Conservation (phyloP, 2,888 invertebrate genomes). For the Taenaris catops region DNA sequence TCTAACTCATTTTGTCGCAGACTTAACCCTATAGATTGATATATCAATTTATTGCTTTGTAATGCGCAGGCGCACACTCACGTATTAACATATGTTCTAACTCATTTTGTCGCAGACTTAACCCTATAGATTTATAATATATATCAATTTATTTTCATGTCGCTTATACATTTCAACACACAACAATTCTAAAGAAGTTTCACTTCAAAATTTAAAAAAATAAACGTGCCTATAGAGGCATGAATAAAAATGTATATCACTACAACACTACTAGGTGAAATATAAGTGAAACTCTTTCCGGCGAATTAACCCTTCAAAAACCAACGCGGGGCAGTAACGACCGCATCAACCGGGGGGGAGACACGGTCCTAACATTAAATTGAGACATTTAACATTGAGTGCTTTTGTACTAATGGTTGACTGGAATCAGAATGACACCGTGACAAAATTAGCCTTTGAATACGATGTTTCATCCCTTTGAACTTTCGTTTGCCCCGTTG, state of each 20-base stretch:
- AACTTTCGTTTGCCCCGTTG: conserved; percentile 2
- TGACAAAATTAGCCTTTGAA: conserved; percentile 24
- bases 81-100: no score
- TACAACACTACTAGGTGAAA: conserved; percentile 1
- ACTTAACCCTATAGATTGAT: no score
- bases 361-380: conserved; percentile 57
- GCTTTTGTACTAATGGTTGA: conserved; percentile 44
- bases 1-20: no score
- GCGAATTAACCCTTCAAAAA: conserved; percentile 68
- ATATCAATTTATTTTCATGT: no score
- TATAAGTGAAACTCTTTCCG: conserved; percentile 40
- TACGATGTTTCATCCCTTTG: conserved; percentile 15
- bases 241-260: neutral
- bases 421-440: conserved; percentile 25
- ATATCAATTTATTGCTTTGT: no score
- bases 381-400: conserved; percentile 62
- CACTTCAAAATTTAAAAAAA: no score
- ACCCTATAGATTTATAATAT: no score
- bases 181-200: no score
- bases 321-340: conserved; percentile 47
- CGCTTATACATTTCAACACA: no score
- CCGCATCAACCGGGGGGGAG: conserved; percentile 38
- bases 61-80: no score
- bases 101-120: no score
- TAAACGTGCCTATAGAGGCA: neutral